A percentile compares a stretch with the other conserved stretches of the same genome.
Conservation (phyloP, 2,888 invertebrate genomes). For the Ametastegia equiseti region DNA sequence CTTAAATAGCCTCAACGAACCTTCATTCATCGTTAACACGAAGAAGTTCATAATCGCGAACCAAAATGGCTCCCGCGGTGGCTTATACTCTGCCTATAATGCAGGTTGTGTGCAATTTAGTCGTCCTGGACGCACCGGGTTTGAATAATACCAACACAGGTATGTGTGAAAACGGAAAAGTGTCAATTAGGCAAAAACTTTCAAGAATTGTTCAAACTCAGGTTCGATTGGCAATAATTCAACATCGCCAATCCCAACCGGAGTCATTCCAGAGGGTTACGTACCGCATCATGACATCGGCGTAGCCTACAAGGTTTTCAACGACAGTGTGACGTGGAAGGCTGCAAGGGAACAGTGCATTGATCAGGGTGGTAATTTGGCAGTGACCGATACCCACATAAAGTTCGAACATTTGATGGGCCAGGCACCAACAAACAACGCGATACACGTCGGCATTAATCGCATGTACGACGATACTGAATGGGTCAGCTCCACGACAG, state of each 20-base stretch:
- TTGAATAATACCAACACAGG: neutral
- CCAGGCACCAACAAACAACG: neutral
- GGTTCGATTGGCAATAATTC: neutral
- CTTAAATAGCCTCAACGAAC: too few species aligned
- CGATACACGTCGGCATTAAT: neutral
- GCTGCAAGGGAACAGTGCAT: neutral
- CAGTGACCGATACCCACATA: neutral
- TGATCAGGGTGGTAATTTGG: neutral
- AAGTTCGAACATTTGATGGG: neutral
- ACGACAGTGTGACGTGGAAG: neutral
- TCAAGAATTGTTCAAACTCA: neutral
- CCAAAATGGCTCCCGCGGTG: neutral
- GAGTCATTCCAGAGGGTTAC: neutral
- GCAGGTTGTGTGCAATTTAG: slow-evolving; percentile 20
- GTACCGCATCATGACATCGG: neutral
- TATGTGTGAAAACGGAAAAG: neutral
- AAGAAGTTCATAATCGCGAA: neutral
- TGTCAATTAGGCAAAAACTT: neutral
- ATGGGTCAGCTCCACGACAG: neutral
- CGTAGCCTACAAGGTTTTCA: neutral
- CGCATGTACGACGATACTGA: neutral
- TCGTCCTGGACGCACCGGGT: neutral
- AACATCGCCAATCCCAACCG: neutral
- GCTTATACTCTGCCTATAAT: slow-evolving; percentile 8
- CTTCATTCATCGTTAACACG: neutral